Percentiles rank a stretch among this genome's conserved stretches.
phyloP scores from a whole-genome alignment of 2,888 invertebrate species.

The Galerucella calmariensis region DNA sequence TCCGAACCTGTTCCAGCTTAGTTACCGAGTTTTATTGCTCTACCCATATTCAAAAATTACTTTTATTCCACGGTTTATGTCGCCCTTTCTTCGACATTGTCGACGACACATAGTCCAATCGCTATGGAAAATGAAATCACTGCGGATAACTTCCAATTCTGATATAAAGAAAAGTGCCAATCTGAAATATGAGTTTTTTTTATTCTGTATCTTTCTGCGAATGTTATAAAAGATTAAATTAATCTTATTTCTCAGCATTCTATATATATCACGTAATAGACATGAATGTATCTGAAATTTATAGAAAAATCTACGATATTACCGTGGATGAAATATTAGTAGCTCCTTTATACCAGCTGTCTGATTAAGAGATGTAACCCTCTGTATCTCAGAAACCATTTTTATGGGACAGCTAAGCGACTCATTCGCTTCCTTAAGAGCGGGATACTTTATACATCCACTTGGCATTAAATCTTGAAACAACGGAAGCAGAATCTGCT shows the following conservation, averaged over 20 bases:
- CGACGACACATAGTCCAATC: slow-evolving; percentile 46
- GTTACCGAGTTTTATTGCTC: slow-evolving; percentile 54
- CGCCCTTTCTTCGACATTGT: slow-evolving; percentile 42
- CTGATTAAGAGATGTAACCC: too few species aligned
- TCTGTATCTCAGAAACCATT: too few species aligned
- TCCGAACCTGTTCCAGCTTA: slow-evolving; percentile 36
- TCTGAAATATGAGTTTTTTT: slow-evolving; percentile 29
- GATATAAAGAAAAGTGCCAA: slow-evolving; percentile 31
- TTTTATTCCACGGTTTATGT: slow-evolving; percentile 51
- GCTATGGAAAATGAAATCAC: slow-evolving; percentile 51
- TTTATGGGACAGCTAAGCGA: too few species aligned
- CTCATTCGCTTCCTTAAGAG: too few species aligned
- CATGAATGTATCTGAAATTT: background rate
- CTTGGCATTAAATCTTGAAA: too few species aligned
- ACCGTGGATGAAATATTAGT: background rate
- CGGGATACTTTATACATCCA: too few species aligned
- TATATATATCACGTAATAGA: slow-evolving; percentile 1
- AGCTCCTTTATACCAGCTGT: too few species aligned
- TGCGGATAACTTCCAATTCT: slow-evolving; percentile 41
- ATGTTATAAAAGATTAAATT: slow-evolving; percentile 17
- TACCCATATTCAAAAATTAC: slow-evolving; percentile 55
- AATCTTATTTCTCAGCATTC: slow-evolving; percentile 1
- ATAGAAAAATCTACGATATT: background rate
- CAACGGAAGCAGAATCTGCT: too few species aligned
- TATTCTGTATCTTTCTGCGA: slow-evolving; percentile 4